Base-by-base conservation (phyloP, 2,797 vertebrate species). In the Arctocebus calabarensis region DNA sequence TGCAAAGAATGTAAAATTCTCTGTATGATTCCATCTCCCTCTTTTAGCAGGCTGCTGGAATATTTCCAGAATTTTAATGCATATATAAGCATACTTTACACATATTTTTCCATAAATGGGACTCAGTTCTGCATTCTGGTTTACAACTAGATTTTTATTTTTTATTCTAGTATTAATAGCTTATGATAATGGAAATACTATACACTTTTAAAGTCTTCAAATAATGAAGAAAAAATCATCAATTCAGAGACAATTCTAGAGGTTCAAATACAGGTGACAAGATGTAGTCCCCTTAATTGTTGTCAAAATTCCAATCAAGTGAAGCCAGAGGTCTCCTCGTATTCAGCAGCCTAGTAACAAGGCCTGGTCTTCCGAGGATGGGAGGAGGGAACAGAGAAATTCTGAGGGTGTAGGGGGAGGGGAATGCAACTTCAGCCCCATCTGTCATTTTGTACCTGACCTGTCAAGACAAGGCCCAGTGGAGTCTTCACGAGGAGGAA, bases 401-500 rank as follows among this genome's bases (percentile, higher is more conserved):
- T 52, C 73, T 84, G 83, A 43, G 19, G 13, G 74, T 22, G 27
- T 52, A 4, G 66, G 82, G 64, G 64, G 43, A 8, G 73, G 71
- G 64, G 13, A 59, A 16, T 4, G 14, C 10, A 66, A 40, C 64
- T 91, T 73, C 43, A 90, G 75, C 32, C 37, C 94, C 96, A 95
- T 96, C 91, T 95, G 95, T 97, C 90, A 90, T 95, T 93, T 90
- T 94, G 68, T 43, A 5, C 61, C 91, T 95, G 93, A 90, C 81
- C 57, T 91, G 37, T 94, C 93, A 92, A 93, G 77, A 78, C 92
- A 89, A 95, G 90, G 11, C 87, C 96, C 91, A 5, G 0, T 43
- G 82, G 93, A 93, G 45, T 37, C 73, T 73, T 71, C 85, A 74
- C 66, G 75, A 78, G 27, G 61, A 95, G 79, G 73, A 88, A 87